Evolutionary conservation across 2,888 invertebrate species (phyloP), one percentile per base, ranked within the genome.

Genomic region (Conops quadrifasciatus): DNA sequence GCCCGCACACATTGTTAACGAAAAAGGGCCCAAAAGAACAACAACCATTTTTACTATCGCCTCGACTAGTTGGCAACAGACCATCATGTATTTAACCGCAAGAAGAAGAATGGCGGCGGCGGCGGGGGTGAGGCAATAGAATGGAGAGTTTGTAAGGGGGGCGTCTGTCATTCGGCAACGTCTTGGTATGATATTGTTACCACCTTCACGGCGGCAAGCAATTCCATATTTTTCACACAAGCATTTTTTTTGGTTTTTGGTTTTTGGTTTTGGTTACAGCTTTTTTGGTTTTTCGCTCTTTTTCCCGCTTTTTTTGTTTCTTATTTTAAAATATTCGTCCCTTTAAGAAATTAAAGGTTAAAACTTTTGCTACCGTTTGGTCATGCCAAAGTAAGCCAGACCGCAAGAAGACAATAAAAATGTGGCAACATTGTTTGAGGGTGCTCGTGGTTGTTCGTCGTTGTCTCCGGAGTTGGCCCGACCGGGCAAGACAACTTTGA

Each of bases 1-100:
- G 66, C 45, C 68, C 68, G 68, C 68, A 68, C 68, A 68, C 68
- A 62, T 51, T 68, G 68, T 68, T 68, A 63, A 21, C 63, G 19
- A 24, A 30, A 36, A 24, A n/a, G 5, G 9, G 2, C 30, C 19
- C 2, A 43, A 63, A 15, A 19, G 26, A 36, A 19, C 24, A 21
- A 26, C 21, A 28, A 19, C 2, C 9, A 49, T 9, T 11, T 47
- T 47, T 15, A 19, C 49, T 19, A 49, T 62, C 43, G 16, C 43
- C 43, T 62, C 30, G 36, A 11, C 45, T 19, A n/a, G 19, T 43
- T 24, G 58, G 26, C 67, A 19, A 26, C 24, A 45, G 2, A 24
- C 43, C 49, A 19, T 24, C 21, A 56, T 16, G 67, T 47, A 45
- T 45, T 47, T 47, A 63, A 63, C 47, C 63, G 47, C 63, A 63